phyloP scores from a whole-genome alignment of 2,797 vertebrate species.

The Paramormyrops hopkinsi region DNA sequence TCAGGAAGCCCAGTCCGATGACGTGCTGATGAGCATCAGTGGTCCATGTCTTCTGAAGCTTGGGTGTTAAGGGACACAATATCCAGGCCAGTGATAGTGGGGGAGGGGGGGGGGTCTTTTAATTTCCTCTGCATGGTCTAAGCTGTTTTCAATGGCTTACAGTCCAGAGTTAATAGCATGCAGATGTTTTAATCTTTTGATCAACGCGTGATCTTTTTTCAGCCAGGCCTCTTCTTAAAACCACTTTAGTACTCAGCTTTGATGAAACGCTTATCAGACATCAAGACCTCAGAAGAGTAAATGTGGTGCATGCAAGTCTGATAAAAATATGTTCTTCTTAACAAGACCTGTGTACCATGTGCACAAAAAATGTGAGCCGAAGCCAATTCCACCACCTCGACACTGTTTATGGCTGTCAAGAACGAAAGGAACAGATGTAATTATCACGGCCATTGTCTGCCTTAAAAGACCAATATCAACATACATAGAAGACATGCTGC shows the following conservation, averaged over 20 bases:
- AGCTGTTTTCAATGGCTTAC: neutral
- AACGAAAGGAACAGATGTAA: neutral
- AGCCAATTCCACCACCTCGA: neutral
- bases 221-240: neutral
- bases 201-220: neutral
- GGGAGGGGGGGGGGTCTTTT: neutral
- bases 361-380: neutral
- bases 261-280: neutral
- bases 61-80: neutral
- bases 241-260: neutral
- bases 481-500: neutral
- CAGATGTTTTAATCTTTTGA: neutral
- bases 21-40: neutral
- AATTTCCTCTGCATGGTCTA: neutral
- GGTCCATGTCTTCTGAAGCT: neutral
- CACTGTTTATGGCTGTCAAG: neutral
- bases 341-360: neutral
- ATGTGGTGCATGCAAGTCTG: neutral
- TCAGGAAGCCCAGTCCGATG: neutral
- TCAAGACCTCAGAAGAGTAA: neutral
- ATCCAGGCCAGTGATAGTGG: neutral
- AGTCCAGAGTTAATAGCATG: neutral
- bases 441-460: neutral
- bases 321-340: neutral
- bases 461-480: neutral